Evolutionary conservation across 30 jellyfish, hydroid and myxozoan species (phyloP), one percentile per base, ranked within the genome.

Genomic region (Rhopilema esculentum): DNA sequence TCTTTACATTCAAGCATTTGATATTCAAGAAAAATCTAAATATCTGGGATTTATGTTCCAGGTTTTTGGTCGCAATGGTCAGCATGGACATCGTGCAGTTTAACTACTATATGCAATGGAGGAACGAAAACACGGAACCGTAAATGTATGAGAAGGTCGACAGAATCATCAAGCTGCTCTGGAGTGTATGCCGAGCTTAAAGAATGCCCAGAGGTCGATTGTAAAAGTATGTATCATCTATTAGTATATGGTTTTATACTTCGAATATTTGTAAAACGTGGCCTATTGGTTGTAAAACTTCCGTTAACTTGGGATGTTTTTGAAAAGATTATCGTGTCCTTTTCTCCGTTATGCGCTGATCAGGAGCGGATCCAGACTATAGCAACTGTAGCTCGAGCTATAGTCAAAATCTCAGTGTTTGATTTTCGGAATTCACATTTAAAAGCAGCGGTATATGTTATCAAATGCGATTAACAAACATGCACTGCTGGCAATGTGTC

Each of bases 51-150:
- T 33, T n/a, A 1, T 22, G 16, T 74, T n/a, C 17, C 31, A 86
- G 95, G 85, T 18, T 78, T 69, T 33, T 86, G 95, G 95, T 86
- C 95, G 65, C 82, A 66, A 23, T 86, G 95, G 95, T 49, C 85
- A 0, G 51, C 29, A 4, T 86, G 95, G 95, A 73, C 95, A 29
- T 50, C 72, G 8, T 86, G 95, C 61, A 86, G 89, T 0, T 22
- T 79, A 17, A 62, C 89, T 23, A 8, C 85, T 24, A 50, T 75
- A 30, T 86, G 95, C 57, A 22, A 21, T 31, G 95, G 84, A 22
- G 95, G 95, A n/a, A 49, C 89, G 7, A 16, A 84, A 49, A 74
- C 79, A 18, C 86, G 95, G 25, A 64, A 75, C 22, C 76, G 95
- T 1, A 77, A 75, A 75, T 86, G 95, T 51, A 17, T 84, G 48